A percentile compares a stretch with the other conserved stretches of the same genome.
Conservation (phyloP, 2,797 vertebrate genomes). For the Coreius guichenoti region DNA sequence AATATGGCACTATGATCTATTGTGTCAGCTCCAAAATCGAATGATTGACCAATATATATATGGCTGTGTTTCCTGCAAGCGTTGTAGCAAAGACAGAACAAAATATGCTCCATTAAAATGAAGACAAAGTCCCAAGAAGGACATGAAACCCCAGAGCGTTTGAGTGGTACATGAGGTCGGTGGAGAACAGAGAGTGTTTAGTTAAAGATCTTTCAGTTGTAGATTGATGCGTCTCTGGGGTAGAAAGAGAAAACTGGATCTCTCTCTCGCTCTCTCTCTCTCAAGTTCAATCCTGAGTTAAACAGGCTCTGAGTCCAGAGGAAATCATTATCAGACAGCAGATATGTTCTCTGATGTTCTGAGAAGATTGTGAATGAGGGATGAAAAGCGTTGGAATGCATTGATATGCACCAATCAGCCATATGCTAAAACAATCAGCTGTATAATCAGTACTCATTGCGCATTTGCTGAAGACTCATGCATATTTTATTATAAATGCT, state of each 20-base stretch:
- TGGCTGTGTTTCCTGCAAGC: neutral
- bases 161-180: neutral
- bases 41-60: neutral
- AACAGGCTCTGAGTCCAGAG: constrained; percentile 10
- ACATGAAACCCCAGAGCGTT: neutral
- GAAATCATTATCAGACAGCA: neutral
- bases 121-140: neutral
- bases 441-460: constrained; percentile 14
- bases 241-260: constrained; percentile 64
- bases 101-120: neutral
- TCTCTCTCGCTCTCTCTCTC: constrained; percentile 17
- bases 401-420: constrained; percentile 17
- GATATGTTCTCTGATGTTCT: constrained; percentile 14
- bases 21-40: neutral
- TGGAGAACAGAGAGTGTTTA: neutral
- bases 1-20: neutral
- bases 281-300: neutral
- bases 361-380: constrained; percentile 9
- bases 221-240: constrained; percentile 58
- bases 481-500: constrained; percentile 4
- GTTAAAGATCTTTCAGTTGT: constrained; percentile 26
- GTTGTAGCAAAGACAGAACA: neutral
- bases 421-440: constrained; percentile 2
- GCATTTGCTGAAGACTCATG: neutral
- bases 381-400: neutral